phyloP scores from a whole-genome alignment of 2,113 vertebrate genomes.

The Taurulus bubalis region DNA sequence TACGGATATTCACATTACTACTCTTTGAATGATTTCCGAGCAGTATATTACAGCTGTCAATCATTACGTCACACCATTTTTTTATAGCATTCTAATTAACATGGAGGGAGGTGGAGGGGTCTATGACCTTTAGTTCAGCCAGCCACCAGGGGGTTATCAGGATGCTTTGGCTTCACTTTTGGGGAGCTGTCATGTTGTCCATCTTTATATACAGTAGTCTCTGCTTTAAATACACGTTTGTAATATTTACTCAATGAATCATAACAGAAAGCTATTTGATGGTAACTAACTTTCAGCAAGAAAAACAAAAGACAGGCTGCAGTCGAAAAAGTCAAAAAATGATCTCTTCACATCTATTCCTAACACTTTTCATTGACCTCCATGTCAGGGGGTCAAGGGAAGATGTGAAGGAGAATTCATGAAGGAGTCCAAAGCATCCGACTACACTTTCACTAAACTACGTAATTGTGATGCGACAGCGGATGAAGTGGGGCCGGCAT shows the following conservation, averaged over 20 bases:
- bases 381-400: too few relatives aligned
- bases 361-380: too few relatives aligned
- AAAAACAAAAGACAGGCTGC: not conserved
- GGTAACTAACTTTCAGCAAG: not conserved
- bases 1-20: too few relatives aligned
- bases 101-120: not conserved
- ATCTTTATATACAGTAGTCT: not conserved
- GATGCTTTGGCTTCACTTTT: too few relatives aligned
- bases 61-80: not conserved
- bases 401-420: too few relatives aligned
- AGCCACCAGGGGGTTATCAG: not conserved
- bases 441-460: too few relatives aligned
- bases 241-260: not conserved
- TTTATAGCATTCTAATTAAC: not conserved
- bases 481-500: too few relatives aligned
- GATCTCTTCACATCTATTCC: too few relatives aligned
- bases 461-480: too few relatives aligned
- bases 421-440: too few relatives aligned
- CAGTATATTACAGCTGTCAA: not conserved
- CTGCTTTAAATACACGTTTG: not conserved
- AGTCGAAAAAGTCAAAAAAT: too few relatives aligned
- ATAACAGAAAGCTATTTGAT: not conserved
- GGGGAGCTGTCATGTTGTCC: not conserved
- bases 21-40: not conserved
- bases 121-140: not conserved